Percentiles rank a stretch among this genome's conserved stretches.
phyloP scores from a whole-genome alignment of 2,888 invertebrate genomes.

The Trypoxylon attenuatum region DNA sequence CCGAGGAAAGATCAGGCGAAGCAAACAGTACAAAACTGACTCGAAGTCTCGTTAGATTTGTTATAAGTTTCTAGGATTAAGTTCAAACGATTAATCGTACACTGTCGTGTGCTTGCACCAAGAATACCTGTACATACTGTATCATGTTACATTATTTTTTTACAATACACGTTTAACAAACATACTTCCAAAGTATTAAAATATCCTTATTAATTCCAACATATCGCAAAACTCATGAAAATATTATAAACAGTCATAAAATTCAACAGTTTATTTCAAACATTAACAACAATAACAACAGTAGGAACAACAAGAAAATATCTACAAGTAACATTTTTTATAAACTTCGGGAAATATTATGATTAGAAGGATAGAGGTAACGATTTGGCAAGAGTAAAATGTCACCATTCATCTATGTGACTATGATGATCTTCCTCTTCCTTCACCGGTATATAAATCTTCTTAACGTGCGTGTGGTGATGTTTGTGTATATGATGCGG shows the following conservation, averaged over 20 bases:
- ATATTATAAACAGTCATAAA: no score
- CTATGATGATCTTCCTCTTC: conserved; percentile 36
- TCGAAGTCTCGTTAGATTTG: conserved; percentile 15
- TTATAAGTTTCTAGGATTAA: conserved; percentile 33
- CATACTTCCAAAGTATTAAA: background rate
- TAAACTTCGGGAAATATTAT: no score
- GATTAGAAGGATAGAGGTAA: background rate
- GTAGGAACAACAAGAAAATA: background rate
- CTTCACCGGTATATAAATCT: conserved; percentile 64
- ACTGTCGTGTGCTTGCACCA: conserved; percentile 24
- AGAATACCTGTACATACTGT: conserved; percentile 43
- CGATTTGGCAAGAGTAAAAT: background rate
- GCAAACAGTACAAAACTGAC: conserved; percentile 41
- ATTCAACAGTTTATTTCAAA: no score
- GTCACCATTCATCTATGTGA: conserved; percentile 42
- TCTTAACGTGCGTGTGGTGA: conserved; percentile 66
- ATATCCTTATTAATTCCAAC: no score
- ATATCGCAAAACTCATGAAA: no score
- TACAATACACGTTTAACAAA: conserved; percentile 52
- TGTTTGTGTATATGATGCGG: conserved; percentile 66
- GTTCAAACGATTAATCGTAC: conserved; percentile 27
- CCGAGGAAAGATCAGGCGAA: background rate
- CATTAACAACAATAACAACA: conserved; percentile 6
- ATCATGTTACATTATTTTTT: conserved; percentile 48
- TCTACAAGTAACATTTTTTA: background rate